A percentile compares a stretch with the other conserved stretches of the same genome.
phyloP scores from a whole-genome alignment of 2,797 vertebrate genomes.

The Lateolabrax maculatus region DNA sequence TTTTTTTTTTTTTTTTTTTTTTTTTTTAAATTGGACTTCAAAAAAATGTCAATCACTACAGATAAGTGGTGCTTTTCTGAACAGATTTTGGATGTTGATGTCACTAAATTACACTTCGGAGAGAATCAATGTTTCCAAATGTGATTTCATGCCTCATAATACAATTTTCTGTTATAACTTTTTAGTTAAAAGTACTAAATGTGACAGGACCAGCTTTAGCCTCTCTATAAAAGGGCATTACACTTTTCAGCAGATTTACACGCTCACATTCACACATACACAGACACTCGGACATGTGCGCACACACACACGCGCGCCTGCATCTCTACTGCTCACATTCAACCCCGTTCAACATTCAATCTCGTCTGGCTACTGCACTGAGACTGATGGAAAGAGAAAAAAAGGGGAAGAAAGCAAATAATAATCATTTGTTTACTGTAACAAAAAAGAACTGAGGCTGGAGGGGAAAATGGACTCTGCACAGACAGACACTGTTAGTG shows the following conservation, averaged over 20 bases:
- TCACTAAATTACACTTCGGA: slow-evolving; percentile 34
- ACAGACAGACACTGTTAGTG: slow-evolving; percentile 69
- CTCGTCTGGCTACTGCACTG: slow-evolving; percentile 81
- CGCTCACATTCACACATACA: slow-evolving; percentile 30
- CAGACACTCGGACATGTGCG: background rate
- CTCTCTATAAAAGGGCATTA: slow-evolving; percentile 47
- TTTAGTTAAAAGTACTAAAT: slow-evolving; percentile 54
- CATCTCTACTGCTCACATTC: slow-evolving; percentile 45
- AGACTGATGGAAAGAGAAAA: slow-evolving; percentile 65
- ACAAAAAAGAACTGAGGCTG: slow-evolving; percentile 67
- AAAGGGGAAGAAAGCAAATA: slow-evolving; percentile 68
- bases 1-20: no score
- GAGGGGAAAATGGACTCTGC: slow-evolving; percentile 65
- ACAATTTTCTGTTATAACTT: slow-evolving; percentile 33
- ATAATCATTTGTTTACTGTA: slow-evolving; percentile 79
- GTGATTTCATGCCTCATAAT: slow-evolving; percentile 35
- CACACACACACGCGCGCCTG: slow-evolving; percentile 30
- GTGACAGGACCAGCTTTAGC: slow-evolving; percentile 50
- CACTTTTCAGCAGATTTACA: slow-evolving; percentile 46
- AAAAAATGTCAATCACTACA: slow-evolving; percentile 24
- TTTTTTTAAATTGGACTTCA: slow-evolving; percentile 41
- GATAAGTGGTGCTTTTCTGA: slow-evolving; percentile 35
- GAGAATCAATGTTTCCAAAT: slow-evolving; percentile 46
- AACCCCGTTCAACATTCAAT: slow-evolving; percentile 58
- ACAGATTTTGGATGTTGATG: slow-evolving; percentile 20